phyloP scores from a whole-genome alignment of 2,113 vertebrate species.

The Vanacampus margaritifer region DNA sequence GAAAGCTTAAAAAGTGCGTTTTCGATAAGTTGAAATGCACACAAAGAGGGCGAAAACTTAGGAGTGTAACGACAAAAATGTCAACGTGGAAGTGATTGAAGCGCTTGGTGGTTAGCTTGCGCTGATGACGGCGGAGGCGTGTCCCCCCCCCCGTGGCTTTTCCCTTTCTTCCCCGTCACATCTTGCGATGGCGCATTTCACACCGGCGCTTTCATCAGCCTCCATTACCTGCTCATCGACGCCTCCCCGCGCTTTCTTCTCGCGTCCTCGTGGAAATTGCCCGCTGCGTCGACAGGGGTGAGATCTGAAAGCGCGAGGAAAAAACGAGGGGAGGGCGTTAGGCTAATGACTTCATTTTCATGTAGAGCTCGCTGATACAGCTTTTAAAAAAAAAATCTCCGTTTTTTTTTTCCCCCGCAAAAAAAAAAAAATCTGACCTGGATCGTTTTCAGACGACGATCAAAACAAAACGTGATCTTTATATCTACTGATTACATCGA shows the following conservation, averaged over 20 bases:
- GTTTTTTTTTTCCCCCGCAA: slow-evolving; percentile 23
- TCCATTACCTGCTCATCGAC: slow-evolving; percentile 66
- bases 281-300: slow-evolving; percentile 17
- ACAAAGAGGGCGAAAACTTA: neutral
- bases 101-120: neutral
- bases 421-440: too few relatives aligned
- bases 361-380: neutral
- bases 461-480: too few relatives aligned
- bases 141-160: slow-evolving; percentile 47
- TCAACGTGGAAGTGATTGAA: neutral
- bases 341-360: slow-evolving; percentile 63
- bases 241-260: slow-evolving; percentile 48
- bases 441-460: too few relatives aligned
- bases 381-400: neutral
- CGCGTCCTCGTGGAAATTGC: slow-evolving; percentile 50
- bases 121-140: neutral
- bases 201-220: slow-evolving; percentile 56
- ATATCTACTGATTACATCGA: too few relatives aligned
- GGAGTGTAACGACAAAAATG: too few relatives aligned
- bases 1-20: too few relatives aligned
- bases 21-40: too few relatives aligned
- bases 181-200: slow-evolving; percentile 53
- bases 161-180: slow-evolving; percentile 49
- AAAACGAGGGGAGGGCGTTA: neutral
- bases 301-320: slow-evolving; percentile 6